These are phyloP conservation scores for Rousettus madagascariensis DNA, from an alignment of 2,797 vertebrate species.

Conservation along the genomic window DNA sequence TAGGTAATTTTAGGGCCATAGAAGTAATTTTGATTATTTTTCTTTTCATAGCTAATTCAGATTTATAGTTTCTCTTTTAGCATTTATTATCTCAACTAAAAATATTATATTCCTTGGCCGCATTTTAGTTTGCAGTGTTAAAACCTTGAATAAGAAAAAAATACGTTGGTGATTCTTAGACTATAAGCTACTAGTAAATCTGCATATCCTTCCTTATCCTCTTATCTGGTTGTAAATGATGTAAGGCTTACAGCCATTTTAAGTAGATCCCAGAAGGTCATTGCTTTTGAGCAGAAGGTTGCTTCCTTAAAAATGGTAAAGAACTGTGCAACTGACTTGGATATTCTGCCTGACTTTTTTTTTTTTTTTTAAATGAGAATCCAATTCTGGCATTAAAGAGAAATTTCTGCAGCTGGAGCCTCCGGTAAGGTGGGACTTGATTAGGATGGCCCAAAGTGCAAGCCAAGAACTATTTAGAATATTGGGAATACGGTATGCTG, in stretches of 20 bases:
- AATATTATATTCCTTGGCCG: constrained; percentile 9
- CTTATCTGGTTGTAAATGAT: constrained; percentile 86
- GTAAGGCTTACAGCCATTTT: constrained; percentile 66
- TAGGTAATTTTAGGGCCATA: constrained; percentile 16
- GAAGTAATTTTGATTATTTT: constrained; percentile 33
- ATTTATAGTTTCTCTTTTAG: not conserved
- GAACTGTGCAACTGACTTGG: not conserved
- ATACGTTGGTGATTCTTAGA: constrained; percentile 4
- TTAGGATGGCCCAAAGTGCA: not conserved
- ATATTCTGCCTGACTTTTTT: not conserved
- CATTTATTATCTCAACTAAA: constrained; percentile 30
- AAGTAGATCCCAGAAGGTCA: constrained; percentile 76
- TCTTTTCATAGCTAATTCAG: constrained; percentile 22
- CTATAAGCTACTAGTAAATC: constrained; percentile 73
- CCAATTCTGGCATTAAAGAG: constrained; percentile 35
- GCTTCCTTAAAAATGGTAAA: constrained; percentile 45
- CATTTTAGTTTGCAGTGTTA: constrained; percentile 38
- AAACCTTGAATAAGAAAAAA: constrained; percentile 16
- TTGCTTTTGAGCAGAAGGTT: constrained; percentile 43
- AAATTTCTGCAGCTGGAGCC: not conserved
- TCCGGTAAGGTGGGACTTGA: constrained; percentile 38
- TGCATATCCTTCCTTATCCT: constrained; percentile 89
- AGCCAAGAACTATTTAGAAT: constrained; percentile 80
- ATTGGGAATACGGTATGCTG: constrained; percentile 93
- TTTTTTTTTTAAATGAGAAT: not conserved